Conservation (phyloP, 2,888 invertebrate species). For the Drosophila borealis region DNA sequence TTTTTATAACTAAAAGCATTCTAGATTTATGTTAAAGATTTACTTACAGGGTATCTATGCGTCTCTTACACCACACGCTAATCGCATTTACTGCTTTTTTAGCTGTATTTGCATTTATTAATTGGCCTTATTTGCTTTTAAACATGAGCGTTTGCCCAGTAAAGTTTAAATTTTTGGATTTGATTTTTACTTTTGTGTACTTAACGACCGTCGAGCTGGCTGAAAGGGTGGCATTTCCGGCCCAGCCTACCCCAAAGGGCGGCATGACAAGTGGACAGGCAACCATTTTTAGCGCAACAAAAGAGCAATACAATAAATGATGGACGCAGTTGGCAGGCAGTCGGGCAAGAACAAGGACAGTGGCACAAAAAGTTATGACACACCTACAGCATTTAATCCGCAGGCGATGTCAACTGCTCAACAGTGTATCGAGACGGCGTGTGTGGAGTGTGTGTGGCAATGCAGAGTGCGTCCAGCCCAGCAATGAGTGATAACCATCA, state of each 20-base stretch:
- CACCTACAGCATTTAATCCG: conserved; percentile 79
- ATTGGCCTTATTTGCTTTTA: conserved; percentile 73
- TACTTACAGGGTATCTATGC: neutral
- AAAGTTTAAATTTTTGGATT: conserved; percentile 50
- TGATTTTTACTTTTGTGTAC: conserved; percentile 50
- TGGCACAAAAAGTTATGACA: conserved; percentile 68
- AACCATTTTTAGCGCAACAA: conserved; percentile 56
- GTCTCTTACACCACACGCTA: neutral
- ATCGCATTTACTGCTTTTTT: conserved; percentile 16
- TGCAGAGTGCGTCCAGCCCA: conserved; percentile 40
- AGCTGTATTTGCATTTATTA: conserved; percentile 57
- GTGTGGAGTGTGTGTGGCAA: neutral
- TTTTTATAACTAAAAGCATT: too few species aligned
- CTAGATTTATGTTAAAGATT: fast-evolving
- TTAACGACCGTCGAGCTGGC: conserved; percentile 29
- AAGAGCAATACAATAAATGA: conserved; percentile 67
- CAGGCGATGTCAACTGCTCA: conserved; percentile 55
- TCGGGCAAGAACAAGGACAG: conserved; percentile 18
- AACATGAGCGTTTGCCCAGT: conserved; percentile 60
- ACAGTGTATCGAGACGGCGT: conserved; percentile 6
- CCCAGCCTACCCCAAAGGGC: conserved; percentile 1
- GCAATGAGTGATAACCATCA: conserved; percentile 77
- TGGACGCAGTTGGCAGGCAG: conserved; percentile 28
- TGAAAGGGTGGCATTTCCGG: conserved; percentile 6
- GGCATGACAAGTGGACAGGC: conserved; percentile 57